Base-by-base conservation (phyloP, 2,113 vertebrate genomes). In the Atractosteus spatula region DNA sequence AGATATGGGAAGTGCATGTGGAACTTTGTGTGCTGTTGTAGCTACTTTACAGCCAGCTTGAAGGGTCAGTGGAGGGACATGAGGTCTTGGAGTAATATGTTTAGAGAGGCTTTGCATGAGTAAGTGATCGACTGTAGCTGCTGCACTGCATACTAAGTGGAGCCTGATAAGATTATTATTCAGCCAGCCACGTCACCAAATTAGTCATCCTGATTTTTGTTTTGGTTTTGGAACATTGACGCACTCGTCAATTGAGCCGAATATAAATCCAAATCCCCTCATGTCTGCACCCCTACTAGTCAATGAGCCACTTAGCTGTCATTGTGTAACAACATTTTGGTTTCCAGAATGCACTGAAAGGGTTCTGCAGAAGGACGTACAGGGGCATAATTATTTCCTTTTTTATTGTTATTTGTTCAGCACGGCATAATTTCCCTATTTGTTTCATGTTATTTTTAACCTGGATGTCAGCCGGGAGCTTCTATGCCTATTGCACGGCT, bases 381-480 rank as follows among this genome's bases (percentile, higher is more conserved):
- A 6, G 68, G 41, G 57, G 57, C 57, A 59, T 59, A 59, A 57
- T 42, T 59, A 43, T 57, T 69, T 42, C 42, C 12, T 14, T 51
- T 56, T 69, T 65, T 68, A 45, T 51, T 29, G 29, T 29, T 29
- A 29, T 29, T 29, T 29, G 29, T 29, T 66, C 57, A 29, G 17
- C 41, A 63, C 10, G 55, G 41, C 41, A n/a, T 62, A 51, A 66
- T 62, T 65, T 70, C 55, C 17, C 57, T 29, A 44, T 29, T 66
- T 62, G 54, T 64, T 56, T 66, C 11, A 56, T 45, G 62, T 70
- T 74, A 77, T 73, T 77, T 71, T 77, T 77, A 67, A 71, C 69
- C 42, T 57, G 63, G 43, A 44, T 73, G 68, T 77, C 71, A 68
- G 69, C 59, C 65, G 41, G 69, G 45, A 41, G 68, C 59, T 44